A percentile compares a stretch with the other conserved stretches of the same genome.
These are phyloP conservation scores for Condylostylus longicornis DNA, from an alignment of 1,140 invertebrate species.

Conservation along the genomic window DNA sequence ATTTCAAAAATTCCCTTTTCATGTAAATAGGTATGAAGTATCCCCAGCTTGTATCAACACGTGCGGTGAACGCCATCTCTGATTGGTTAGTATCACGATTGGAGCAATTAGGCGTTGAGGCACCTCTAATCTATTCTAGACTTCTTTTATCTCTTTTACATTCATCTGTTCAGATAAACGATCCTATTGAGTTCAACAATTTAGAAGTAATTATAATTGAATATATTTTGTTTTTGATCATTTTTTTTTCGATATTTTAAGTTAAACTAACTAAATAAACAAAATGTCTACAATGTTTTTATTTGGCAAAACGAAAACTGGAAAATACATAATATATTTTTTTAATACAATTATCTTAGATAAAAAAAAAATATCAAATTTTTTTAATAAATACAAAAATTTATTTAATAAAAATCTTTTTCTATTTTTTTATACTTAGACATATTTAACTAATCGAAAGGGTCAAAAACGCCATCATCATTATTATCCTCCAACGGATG, in stretches of 20 bases:
- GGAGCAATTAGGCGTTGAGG: conserved; percentile 16
- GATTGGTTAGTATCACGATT: conserved; percentile 17
- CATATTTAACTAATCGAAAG: conserved; percentile 11
- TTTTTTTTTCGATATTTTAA: too few relatives aligned
- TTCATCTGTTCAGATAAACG: conserved; percentile 16
- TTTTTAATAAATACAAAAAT: background rate
- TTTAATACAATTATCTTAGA: background rate
- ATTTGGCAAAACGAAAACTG: background rate
- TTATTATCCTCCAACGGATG: conserved; percentile 21
- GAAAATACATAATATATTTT: background rate
- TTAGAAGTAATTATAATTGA: conserved; percentile 11
- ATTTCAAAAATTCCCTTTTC: too few relatives aligned
- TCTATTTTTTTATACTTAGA: conserved; percentile 3
- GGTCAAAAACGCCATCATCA: conserved; percentile 7
- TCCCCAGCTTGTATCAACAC: conserved; percentile 15
- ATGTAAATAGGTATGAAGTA: conserved; percentile 15
- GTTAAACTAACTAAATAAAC: background rate
- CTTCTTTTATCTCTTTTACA: conserved; percentile 16
- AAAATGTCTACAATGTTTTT: conserved; percentile 1
- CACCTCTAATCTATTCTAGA: conserved; percentile 13
- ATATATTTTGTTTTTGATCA: background rate
- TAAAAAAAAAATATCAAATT: too few relatives aligned
- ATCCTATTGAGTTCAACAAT: conserved; percentile 14
- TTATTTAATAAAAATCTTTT: conserved; percentile 1
- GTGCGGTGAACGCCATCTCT: conserved; percentile 16